These are phyloP conservation scores for Pristionchus pacificus DNA, from an alignment of 1,140 invertebrate genomes.

Conservation along the genomic window DNA sequence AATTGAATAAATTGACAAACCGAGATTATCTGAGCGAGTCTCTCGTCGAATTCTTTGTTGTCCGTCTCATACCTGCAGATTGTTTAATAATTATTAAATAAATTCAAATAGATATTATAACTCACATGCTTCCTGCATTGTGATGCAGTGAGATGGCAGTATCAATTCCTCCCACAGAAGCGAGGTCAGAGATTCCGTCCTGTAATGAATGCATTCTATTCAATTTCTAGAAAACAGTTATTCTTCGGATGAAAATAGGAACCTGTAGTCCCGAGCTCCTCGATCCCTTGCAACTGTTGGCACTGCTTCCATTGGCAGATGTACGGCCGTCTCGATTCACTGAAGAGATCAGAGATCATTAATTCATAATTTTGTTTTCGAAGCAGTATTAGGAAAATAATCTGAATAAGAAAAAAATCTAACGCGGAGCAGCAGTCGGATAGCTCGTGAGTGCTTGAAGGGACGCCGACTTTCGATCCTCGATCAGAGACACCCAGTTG, in stretches of 20 bases:
- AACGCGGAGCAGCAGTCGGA: not conserved
- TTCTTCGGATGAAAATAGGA: not conserved
- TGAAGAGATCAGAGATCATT: not conserved
- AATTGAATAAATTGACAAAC: not conserved
- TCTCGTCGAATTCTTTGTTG: slow-evolving; percentile 53
- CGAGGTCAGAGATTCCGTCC: slow-evolving; percentile 48
- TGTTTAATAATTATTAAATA: too few relatives aligned
- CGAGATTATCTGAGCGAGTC: slow-evolving; percentile 34
- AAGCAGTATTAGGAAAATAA: too few relatives aligned
- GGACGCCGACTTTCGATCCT: slow-evolving; percentile 49
- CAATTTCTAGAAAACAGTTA: too few relatives aligned
- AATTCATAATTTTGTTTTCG: not conserved
- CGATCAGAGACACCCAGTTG: slow-evolving; percentile 40
- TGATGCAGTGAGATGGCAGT: slow-evolving; percentile 57
- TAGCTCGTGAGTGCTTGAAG: slow-evolving; percentile 44
- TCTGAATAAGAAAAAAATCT: too few relatives aligned
- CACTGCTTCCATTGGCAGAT: slow-evolving; percentile 42
- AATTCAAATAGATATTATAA: too few relatives aligned
- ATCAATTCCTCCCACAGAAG: slow-evolving; percentile 48
- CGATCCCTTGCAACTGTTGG: slow-evolving; percentile 44
- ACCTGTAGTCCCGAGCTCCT: slow-evolving; percentile 46
- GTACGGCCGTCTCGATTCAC: not conserved
- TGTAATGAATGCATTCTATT: slow-evolving; percentile 19
- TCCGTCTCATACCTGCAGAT: slow-evolving; percentile 55
- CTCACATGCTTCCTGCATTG: slow-evolving; percentile 55